Evolutionary conservation across 2,888 invertebrate species (phyloP), one percentile per base, ranked within the genome.

Genomic region (Polydrusus pterygomalis): DNA sequence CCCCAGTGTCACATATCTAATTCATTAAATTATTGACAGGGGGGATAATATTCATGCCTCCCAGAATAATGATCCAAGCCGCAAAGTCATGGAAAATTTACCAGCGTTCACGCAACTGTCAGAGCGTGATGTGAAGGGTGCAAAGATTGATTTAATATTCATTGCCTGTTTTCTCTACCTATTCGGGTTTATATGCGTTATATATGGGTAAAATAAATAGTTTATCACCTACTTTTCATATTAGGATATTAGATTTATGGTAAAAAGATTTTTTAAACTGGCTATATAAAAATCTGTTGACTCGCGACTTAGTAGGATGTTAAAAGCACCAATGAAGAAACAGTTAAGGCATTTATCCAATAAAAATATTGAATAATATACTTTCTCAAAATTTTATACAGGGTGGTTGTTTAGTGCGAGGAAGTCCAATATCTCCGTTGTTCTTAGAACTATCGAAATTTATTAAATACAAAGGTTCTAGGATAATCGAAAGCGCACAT

Each of bases 61-160:
- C 68, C 3, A n/a, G 34, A 56, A 56, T 56, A 56, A 56, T 30
- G 30, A 54, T 56, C 58, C 54, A 56, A 40, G 40, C 58, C 69
- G 25, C 69, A 69, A 40, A 56, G 69, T 58, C 43, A 69, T 69
- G 40, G 25, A 69, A 58, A 56, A 56, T 69, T 69, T 56, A 69
- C 43, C 56, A 54, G 56, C 56, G 17, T 54, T 54, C 68, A 68
- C 68, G 56, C 68, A 68, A 47, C 54, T 68, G 45, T 65, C 65
- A 65, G 65, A 34, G 30, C 49, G 11, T 65, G 65, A 65, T 49
- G 49, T 40, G 54, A 20, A 43, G 63, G 63, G 40, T 43, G 63
- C n/a, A 43, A 63, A 40, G 43, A 63, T 25, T 40, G 54, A 54
- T 54, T 54, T 54, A 54, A 54, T 54, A 54, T 54, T 54, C 54